Evolutionary conservation across 2,113 vertebrate genomes (phyloP).

Genomic region (Pseudopodoces humilis): DNA sequence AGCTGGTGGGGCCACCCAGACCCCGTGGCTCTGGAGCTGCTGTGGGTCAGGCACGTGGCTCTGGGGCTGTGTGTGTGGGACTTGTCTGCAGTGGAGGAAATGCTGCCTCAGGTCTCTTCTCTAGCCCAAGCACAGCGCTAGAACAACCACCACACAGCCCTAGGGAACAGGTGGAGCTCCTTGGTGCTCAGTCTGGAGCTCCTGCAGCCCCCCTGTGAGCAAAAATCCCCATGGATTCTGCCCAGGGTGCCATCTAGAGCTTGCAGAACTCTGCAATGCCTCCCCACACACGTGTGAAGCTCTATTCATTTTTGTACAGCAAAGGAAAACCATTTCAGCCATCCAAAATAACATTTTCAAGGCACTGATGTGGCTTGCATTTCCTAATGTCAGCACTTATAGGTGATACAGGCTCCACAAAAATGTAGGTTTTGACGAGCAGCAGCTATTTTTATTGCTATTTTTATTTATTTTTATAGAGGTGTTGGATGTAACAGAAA

Average conservation of each 20-base stretch:
- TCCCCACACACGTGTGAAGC: not conserved
- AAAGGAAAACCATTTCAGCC: not conserved
- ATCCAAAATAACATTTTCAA: not conserved
- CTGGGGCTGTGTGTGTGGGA: not conserved
- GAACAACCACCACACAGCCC: not conserved
- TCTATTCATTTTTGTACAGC: not conserved
- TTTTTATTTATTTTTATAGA: not conserved
- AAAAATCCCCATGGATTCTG: not conserved
- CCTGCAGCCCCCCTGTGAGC: not conserved
- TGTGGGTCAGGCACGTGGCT: rapidly evolving
- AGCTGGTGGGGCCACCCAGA: not conserved
- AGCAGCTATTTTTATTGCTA: not conserved
- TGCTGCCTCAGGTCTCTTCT: not conserved
- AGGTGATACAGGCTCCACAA: not conserved
- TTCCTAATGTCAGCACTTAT: not conserved
- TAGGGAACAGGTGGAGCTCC: rapidly evolving
- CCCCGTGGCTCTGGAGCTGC: not conserved
- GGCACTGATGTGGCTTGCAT: not conserved
- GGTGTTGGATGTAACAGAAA: not conserved
- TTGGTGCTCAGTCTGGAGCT: not conserved
- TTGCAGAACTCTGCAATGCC: not conserved
- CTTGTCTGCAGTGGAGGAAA: rapidly evolving
- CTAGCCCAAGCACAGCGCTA: not conserved
- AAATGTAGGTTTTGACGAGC: not conserved
- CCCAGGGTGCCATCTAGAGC: not conserved